A percentile compares a stretch with the other conserved stretches of the same genome.
phyloP scores from a whole-genome alignment of 2,113 vertebrate species.

The Struthio camelus region DNA sequence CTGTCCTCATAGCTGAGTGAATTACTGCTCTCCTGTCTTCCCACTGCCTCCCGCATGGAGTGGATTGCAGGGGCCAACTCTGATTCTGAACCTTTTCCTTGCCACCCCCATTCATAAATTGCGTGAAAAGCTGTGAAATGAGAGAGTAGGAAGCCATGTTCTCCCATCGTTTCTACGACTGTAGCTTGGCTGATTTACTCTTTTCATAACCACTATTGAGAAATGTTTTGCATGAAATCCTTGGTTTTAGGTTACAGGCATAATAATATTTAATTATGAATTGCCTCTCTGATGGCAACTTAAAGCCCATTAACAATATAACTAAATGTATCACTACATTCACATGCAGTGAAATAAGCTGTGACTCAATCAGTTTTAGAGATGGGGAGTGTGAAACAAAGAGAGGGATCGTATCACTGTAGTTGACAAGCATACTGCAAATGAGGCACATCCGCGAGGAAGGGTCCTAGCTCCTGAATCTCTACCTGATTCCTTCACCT shows the following conservation, averaged over 20 bases:
- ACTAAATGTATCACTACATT: not conserved
- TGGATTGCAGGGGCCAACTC: not conserved
- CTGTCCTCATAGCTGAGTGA: not conserved
- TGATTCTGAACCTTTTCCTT: not conserved
- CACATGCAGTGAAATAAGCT: not conserved
- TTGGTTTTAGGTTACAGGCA: not conserved
- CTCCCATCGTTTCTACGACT: conserved; percentile 15
- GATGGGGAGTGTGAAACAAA: not conserved
- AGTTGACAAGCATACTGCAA: not conserved
- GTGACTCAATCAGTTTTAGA: not conserved
- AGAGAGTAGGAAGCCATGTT: not conserved
- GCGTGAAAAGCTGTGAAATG: not conserved
- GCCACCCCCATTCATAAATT: not conserved
- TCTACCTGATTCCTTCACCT: not conserved
- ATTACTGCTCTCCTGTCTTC: not conserved
- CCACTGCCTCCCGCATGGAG: not conserved
- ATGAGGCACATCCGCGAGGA: not conserved
- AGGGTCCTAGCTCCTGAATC: not conserved
- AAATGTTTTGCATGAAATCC: not conserved
- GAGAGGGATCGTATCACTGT: not conserved
- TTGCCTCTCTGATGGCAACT: not conserved
- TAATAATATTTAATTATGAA: not conserved
- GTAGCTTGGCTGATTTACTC: not conserved
- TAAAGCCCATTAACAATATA: not conserved
- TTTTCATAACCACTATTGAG: not conserved